A percentile compares a stretch with the other conserved stretches of the same genome.
These are phyloP conservation scores for Schlechtendalia chinensis DNA, from an alignment of 1,140 invertebrate genomes.

Conservation along the genomic window DNA sequence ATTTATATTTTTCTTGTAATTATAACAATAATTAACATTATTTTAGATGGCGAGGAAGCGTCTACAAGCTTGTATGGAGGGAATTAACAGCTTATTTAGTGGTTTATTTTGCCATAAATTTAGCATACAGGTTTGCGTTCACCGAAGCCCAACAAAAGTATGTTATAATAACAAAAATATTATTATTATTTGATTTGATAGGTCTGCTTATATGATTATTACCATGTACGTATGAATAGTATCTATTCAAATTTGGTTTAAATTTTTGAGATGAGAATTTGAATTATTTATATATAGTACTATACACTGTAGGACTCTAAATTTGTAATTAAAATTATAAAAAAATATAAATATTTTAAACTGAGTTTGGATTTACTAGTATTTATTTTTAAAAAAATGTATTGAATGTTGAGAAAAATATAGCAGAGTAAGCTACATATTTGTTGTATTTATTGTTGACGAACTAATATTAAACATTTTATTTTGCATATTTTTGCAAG, in stretches of 20 bases:
- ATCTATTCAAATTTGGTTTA: neutral
- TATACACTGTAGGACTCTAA: neutral
- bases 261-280: neutral
- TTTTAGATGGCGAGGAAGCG: constrained; percentile 92
- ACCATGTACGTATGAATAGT: neutral
- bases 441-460: too few species aligned
- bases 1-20: neutral
- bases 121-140: constrained; percentile 83
- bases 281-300: neutral
- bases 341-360: too few species aligned
- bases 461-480: too few species aligned
- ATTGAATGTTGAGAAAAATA: too few species aligned
- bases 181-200: neutral
- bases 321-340: too few species aligned
- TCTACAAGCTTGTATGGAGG: constrained; percentile 96
- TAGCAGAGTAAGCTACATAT: too few species aligned
- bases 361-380: too few species aligned
- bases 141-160: constrained; percentile 79
- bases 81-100: constrained; percentile 86
- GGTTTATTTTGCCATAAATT: constrained; percentile 83
- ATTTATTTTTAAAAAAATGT: too few species aligned
- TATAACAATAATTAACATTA: constrained; percentile 50
- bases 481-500: too few species aligned
- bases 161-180: constrained; percentile 55
- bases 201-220: too few species aligned